Evolutionary conservation across 2,113 vertebrate species (phyloP).

Genomic region (Sminthopsis crassicaudata): DNA sequence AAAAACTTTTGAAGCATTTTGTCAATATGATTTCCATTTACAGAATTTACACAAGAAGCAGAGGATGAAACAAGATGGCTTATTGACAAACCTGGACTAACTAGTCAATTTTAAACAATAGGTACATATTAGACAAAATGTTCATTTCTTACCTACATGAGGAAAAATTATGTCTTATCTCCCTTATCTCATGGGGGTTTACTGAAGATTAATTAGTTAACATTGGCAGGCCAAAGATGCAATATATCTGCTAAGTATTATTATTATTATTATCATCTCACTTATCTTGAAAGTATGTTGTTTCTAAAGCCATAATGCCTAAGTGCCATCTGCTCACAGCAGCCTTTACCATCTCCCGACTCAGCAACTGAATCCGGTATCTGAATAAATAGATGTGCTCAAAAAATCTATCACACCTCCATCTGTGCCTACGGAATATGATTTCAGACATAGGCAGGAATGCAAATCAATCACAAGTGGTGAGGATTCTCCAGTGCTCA

Average conservation of each 20-base stretch:
- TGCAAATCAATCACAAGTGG: slow-evolving; percentile 71
- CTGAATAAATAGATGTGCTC: slow-evolving; percentile 75
- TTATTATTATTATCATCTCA: slow-evolving; percentile 77
- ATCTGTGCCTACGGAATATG: slow-evolving; percentile 79
- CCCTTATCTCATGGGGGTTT: slow-evolving; percentile 74
- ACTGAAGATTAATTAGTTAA: slow-evolving; percentile 82
- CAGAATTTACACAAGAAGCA: slow-evolving; percentile 66
- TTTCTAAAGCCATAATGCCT: slow-evolving; percentile 71
- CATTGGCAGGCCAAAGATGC: slow-evolving; percentile 80
- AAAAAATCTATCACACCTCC: slow-evolving; percentile 72
- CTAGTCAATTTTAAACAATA: slow-evolving; percentile 77
- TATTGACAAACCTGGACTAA: slow-evolving; percentile 74
- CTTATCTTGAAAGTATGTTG: slow-evolving; percentile 57
- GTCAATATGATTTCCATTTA: slow-evolving; percentile 55
- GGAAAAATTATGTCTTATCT: slow-evolving; percentile 71
- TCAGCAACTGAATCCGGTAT: slow-evolving; percentile 73
- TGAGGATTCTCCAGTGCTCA: slow-evolving; percentile 64
- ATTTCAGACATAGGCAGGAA: slow-evolving; percentile 76
- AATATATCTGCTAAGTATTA: slow-evolving; percentile 81
- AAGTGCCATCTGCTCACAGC: slow-evolving; percentile 77
- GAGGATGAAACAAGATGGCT: slow-evolving; percentile 74
- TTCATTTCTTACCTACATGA: slow-evolving; percentile 78
- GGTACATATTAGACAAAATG: slow-evolving; percentile 68
- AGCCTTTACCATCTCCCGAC: slow-evolving; percentile 63
- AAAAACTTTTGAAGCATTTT: slow-evolving; percentile 63